phyloP scores from a whole-genome alignment of 2,113 vertebrate species.

The Orthonyx spaldingii region DNA sequence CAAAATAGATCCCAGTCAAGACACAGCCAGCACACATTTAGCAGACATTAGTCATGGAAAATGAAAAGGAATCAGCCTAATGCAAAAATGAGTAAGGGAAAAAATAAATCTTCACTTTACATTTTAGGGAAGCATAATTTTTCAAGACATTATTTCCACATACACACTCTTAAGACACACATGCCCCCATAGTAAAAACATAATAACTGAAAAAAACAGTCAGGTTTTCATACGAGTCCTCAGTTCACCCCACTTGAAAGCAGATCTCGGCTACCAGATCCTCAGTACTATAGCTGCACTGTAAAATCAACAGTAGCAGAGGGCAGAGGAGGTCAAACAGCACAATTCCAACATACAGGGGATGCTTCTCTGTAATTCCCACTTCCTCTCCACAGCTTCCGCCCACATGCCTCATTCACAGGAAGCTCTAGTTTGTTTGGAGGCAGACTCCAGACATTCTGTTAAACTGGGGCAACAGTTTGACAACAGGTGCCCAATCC shows the following conservation, averaged over 20 bases:
- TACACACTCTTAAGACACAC: not conserved
- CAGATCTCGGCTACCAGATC: not conserved
- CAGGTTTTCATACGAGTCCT: not conserved
- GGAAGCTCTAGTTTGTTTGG: not conserved
- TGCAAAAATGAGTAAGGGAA: not conserved
- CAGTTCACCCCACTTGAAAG: not conserved
- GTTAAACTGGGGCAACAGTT: not conserved
- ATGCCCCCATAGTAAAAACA: not conserved
- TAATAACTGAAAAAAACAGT: not conserved
- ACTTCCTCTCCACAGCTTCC: not conserved
- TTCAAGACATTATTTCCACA: not conserved
- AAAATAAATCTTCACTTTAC: not conserved
- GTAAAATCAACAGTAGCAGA: not conserved
- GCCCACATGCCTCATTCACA: not conserved
- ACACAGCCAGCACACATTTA: not conserved
- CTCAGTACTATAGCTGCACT: not conserved
- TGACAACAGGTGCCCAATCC: not conserved
- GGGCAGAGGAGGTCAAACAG: not conserved
- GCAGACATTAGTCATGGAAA: constrained; percentile 29
- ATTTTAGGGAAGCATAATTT: not conserved
- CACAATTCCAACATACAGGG: not conserved
- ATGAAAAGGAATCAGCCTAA: not conserved
- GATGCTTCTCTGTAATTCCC: not conserved
- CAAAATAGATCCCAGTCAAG: not conserved
- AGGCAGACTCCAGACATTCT: not conserved